phyloP scores from a whole-genome alignment of 2,797 vertebrate species.

The Phalloptychus januarius region DNA sequence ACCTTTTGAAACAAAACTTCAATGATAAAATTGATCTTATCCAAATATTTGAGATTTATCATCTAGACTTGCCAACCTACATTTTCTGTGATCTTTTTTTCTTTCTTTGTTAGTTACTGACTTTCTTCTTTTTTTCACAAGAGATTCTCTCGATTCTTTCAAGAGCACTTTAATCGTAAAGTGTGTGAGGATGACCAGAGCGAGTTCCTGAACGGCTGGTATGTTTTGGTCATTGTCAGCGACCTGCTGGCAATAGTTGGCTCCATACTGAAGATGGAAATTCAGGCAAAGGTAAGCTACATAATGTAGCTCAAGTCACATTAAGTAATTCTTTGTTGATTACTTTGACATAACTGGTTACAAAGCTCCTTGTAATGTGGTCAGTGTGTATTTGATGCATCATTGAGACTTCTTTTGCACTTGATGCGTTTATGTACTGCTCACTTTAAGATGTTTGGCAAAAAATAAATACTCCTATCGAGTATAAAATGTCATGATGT shows the following conservation, averaged over 20 bases:
- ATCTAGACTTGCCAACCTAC: not conserved
- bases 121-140: slow-evolving; percentile 63
- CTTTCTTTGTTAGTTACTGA: slow-evolving; percentile 8
- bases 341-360: not conserved
- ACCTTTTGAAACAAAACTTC: not conserved
- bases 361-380: not conserved
- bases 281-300: slow-evolving; percentile 90
- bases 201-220: slow-evolving; percentile 96
- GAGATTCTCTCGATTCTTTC: slow-evolving; percentile 90
- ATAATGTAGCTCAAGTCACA: not conserved
- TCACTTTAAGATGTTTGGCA: not conserved
- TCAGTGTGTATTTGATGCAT: not conserved
- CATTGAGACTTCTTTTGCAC: not conserved
- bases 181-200: slow-evolving; percentile 85
- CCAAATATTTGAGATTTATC: not conserved
- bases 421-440: not conserved
- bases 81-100: not conserved
- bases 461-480: not conserved
- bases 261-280: slow-evolving; percentile 97
- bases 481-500: not conserved
- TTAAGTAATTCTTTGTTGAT: not conserved
- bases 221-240: slow-evolving; percentile 91
- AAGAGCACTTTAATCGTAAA: slow-evolving; percentile 83
- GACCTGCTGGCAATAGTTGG: slow-evolving; percentile 92
- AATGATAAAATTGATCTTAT: not conserved